Evolutionary conservation across 2,888 invertebrate genomes (phyloP), one percentile per base, ranked within the genome.

Genomic region (Autographa pulchrina): DNA sequence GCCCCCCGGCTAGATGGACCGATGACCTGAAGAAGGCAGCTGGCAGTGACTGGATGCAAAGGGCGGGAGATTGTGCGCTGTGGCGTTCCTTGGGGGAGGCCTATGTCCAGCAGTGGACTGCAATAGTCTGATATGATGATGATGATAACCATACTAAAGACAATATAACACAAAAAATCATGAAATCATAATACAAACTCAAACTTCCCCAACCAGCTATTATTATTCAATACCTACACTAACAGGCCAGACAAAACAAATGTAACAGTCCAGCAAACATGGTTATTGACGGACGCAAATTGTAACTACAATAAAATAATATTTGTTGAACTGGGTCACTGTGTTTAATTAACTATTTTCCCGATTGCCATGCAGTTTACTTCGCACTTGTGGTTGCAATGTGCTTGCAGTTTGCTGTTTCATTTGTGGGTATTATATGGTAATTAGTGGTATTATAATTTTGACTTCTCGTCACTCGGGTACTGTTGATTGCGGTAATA

Each of bases 291-390:
- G 5, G n/a, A 48, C n/a, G 48, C n/a, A n/a, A 48, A 48, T n/a
- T n/a, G 48, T 48, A 48, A 48, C 48, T 48, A 48, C 48, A 48
- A 48, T n/a, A 48, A 48, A 48, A 48, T 48, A 48, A 48, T 48
- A 48, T 48, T 48, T 48, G n/a, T n/a, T 43, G n/a, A 48, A 48
- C 5, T 48, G 48, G 48, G 48, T 48, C 48, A 48, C n/a, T n/a
- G 48, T 56, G 54, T 56, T 56, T 25, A 20, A 56, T 56, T 25
- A 56, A 56, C 25, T 56, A 20, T 4, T 56, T 48, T 20, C 11
- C 11, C 20, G 13, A 56, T 56, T 56, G 13, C 25, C 5, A 20
- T 20, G 54, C 6, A 56, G 3, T 54, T 54, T 56, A 56, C 13
- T 56, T 56, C 54, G 3, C 54, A 25, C 25, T 20, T 6, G 54